phyloP scores from a whole-genome alignment of 2,113 vertebrate genomes.

The Cisticola juncidis region DNA sequence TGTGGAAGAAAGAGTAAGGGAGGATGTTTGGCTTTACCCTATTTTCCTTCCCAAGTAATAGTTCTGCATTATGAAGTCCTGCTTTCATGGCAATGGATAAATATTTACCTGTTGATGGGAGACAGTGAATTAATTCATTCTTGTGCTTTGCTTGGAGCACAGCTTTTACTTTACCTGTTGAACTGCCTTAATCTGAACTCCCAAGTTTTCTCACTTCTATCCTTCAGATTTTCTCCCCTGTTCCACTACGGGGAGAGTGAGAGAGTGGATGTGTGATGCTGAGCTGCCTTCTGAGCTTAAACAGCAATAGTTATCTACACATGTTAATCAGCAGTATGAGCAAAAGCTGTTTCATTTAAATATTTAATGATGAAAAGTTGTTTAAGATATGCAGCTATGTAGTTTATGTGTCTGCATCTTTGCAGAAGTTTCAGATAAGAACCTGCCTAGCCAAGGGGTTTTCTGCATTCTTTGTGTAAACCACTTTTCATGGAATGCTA shows the following conservation, averaged over 20 bases:
- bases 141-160: neutral
- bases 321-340: neutral
- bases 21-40: accelerated
- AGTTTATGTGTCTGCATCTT: neutral
- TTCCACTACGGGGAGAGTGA: accelerated
- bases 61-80: accelerated
- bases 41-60: neutral
- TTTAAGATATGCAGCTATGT: neutral
- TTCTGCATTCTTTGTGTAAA: neutral
- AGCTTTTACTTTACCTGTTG: neutral
- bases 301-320: neutral
- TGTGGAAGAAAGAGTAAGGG: neutral
- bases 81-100: neutral
- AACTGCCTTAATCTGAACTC: neutral
- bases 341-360: neutral
- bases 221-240: neutral
- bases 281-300: neutral
- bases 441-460: neutral
- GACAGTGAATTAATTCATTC: neutral
- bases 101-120: neutral
- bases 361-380: neutral
- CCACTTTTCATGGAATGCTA: neutral
- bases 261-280: accelerated
- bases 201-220: neutral
- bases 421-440: neutral